These are phyloP conservation scores for Conus canariensis DNA, from an alignment of 2,888 invertebrate genomes.

Conservation along the genomic window DNA sequence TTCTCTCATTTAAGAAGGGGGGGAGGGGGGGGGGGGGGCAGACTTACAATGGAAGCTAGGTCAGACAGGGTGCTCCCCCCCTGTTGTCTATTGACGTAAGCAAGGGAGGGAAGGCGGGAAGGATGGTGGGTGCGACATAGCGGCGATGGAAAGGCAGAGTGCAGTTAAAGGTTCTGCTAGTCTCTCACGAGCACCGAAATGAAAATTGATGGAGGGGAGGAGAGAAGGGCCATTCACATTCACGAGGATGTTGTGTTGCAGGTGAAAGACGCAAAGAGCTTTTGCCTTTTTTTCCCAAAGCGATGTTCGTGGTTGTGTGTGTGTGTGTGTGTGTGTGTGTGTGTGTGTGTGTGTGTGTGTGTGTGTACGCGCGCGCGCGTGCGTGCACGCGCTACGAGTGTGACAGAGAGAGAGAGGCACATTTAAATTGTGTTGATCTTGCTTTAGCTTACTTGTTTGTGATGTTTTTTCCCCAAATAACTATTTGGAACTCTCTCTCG, in stretches of 20 bases:
- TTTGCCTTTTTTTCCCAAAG: not conserved
- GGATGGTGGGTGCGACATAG: not conserved
- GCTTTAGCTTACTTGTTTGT: not conserved
- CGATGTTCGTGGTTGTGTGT: not conserved
- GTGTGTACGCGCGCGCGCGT: not conserved
- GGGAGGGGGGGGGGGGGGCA: no score
- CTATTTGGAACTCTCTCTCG: constrained; percentile 8
- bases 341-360: not conserved
- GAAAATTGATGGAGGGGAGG: not conserved
- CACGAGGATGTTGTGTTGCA: not conserved
- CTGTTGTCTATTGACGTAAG: not conserved
- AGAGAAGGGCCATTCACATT: not conserved
- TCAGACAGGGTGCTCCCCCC: not conserved
- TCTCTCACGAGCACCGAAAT: not conserved
- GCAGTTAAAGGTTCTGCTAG: not conserved
- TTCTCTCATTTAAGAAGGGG: no score
- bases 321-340: not conserved
- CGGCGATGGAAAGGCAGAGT: not conserved
- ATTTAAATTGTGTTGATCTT: no score
- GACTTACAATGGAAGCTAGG: not conserved
- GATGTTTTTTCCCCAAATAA: not conserved
- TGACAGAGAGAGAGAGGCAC: no score
- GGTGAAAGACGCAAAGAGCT: no score
- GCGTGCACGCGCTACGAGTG: not conserved
- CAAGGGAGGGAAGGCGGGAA: not conserved